Conservation (phyloP, 2,113 vertebrate species). For the Otocyon megalotis region DNA sequence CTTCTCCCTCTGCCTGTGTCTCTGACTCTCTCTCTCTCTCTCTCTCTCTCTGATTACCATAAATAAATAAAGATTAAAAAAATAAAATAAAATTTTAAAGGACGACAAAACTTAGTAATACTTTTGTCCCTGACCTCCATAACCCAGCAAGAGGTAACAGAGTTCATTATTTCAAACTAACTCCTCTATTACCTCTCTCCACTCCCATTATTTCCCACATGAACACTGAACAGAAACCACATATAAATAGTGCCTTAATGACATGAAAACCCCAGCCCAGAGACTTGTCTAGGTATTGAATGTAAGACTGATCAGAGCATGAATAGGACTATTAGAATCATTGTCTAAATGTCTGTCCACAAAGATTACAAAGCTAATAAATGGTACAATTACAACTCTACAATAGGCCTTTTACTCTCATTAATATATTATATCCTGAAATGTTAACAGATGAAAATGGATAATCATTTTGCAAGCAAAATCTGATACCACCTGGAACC, state of each 20-base stretch:
- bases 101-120: not conserved
- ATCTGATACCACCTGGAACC: not conserved
- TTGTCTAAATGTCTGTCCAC: not conserved
- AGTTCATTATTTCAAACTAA: not conserved
- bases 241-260: not conserved
- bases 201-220: not conserved
- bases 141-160: not conserved
- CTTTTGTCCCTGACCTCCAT: not conserved
- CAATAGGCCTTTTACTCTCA: not conserved
- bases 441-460: not conserved
- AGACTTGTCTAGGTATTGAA: not conserved
- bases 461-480: not conserved
- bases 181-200: accelerated
- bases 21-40: too few relatives aligned
- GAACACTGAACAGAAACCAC: not conserved
- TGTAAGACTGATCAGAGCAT: not conserved
- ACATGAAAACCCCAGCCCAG: not conserved
- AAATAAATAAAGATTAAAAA: too few relatives aligned
- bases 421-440: not conserved
- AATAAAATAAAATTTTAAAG: constrained; percentile 4
- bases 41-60: too few relatives aligned
- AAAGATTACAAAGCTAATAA: not conserved
- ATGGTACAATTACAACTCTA: not conserved
- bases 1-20: too few relatives aligned
- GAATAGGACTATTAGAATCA: not conserved